A percentile compares a stretch with the other conserved stretches of the same genome.
Conservation (phyloP, 2,888 invertebrate species). For the Stenodera caucasica region DNA sequence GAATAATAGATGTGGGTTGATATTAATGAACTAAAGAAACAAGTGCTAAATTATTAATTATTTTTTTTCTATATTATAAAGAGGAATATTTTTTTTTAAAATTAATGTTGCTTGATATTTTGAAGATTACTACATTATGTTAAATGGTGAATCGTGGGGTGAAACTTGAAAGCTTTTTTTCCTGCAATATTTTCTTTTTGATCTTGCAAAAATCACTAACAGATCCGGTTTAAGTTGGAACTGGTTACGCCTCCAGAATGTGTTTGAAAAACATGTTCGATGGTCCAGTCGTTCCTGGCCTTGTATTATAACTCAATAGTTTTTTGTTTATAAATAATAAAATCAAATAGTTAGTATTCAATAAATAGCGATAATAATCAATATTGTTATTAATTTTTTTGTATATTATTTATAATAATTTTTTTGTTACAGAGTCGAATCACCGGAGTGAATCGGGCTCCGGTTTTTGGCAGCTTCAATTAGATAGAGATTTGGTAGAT, state of each 20-base stretch:
- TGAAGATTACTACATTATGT: background rate
- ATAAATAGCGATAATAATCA: too few relatives aligned
- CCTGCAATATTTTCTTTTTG: background rate
- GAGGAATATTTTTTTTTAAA: too few relatives aligned
- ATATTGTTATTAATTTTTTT: background rate
- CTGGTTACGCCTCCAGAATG: conserved; percentile 44
- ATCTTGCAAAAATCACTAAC: conserved; percentile 28
- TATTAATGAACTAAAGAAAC: conserved; percentile 10
- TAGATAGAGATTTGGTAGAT: conserved; percentile 90
- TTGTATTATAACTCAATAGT: conserved; percentile 27
- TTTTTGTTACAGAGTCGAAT: conserved; percentile 67
- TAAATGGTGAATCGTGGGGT: background rate
- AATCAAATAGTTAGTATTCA: too few relatives aligned
- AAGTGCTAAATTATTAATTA: background rate
- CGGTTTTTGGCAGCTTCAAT: conserved; percentile 88
- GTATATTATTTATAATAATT: background rate
- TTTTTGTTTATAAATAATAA: conserved; percentile 9
- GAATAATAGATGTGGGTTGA: conserved; percentile 18
- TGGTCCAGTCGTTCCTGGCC: conserved; percentile 33
- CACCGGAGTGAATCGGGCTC: conserved; percentile 64
- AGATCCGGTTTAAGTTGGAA: conserved; percentile 42
- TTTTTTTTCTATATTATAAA: background rate
- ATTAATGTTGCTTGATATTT: too few relatives aligned
- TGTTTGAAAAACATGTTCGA: conserved; percentile 31
- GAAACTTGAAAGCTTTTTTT: background rate